These are phyloP conservation scores for Mimachlamys varia DNA, from an alignment of 2,888 invertebrate species.

Conservation along the genomic window DNA sequence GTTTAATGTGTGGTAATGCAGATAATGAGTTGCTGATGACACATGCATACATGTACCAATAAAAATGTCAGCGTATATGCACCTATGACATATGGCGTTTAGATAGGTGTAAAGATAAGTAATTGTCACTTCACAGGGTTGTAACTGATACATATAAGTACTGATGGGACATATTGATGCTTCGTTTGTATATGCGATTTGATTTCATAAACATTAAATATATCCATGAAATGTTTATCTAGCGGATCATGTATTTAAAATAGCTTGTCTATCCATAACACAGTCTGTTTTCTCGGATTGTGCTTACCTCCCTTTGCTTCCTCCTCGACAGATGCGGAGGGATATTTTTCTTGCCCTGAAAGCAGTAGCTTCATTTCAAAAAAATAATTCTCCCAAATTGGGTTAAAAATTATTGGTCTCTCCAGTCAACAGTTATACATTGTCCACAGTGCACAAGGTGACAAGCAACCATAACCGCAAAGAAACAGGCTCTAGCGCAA, in stretches of 20 bases:
- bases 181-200: background rate
- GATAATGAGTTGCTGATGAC: no score
- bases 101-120: no score
- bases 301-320: background rate
- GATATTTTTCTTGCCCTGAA: slow-evolving; percentile 1
- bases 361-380: slow-evolving; percentile 27
- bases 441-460: background rate
- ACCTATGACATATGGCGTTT: no score
- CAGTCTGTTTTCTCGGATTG: background rate
- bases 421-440: slow-evolving; percentile 6
- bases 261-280: no score
- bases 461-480: background rate
- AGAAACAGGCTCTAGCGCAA: background rate
- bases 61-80: no score
- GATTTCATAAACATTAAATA: background rate
- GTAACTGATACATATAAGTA: no score
- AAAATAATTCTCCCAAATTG: background rate
- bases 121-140: no score
- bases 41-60: no score
- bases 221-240: no score
- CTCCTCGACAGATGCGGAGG: background rate
- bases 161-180: no score
- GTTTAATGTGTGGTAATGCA: no score
- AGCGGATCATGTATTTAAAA: no score
- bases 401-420: background rate